Evolutionary conservation across 2,797 vertebrate genomes (phyloP), one percentile per base, ranked within the genome.

Genomic region (Chromis chromis): DNA sequence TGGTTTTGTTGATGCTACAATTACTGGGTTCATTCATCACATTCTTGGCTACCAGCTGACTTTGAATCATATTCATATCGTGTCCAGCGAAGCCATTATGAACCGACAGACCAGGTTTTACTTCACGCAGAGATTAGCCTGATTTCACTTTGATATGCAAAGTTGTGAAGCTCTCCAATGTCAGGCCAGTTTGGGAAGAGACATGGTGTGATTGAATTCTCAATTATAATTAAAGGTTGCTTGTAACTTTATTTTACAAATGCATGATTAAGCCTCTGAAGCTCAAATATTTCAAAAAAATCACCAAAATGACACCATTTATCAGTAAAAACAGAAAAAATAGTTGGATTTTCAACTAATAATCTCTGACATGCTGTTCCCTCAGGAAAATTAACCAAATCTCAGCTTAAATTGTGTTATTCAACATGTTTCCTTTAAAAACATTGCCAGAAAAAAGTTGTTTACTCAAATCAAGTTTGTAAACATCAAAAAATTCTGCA

Each of bases 21-120:
- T 77, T 19, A 54, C 44, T 24, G 16, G 25, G 55, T 53, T 25
- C 19, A 75, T 65, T 36, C 14, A 21, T 65, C 11, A 39, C 65
- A 19, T 42, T 17, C 46, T 42, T 61, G 33, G 19, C 52, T 31
- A 42, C 9, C 13, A 65, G 64, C 56, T 72, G 53, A 71, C 52
- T 53, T 36, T 28, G 27, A 59, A 11, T 63, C n/a, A 24, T 28
- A 55, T 62, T 31, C 13, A 57, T 21, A 4, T n/a, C 19, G 17
- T 54, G 27, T 31, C 42, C 27, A 16, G 24, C 9, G 14, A 16
- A 3, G 69, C 40, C 53, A 42, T 62, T 22, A 42, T 50, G 19
- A 73, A 42, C 11, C 22, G 40, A 22, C 46, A 65, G 42, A 22
- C 13, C 40, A 49, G 2, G 48, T 56, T 56, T 61, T 13, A 55